Percentiles rank a stretch among this genome's conserved stretches.
Conservation (phyloP, 92 coral and sea anemone species). For the Parazoanthus darwini region DNA sequence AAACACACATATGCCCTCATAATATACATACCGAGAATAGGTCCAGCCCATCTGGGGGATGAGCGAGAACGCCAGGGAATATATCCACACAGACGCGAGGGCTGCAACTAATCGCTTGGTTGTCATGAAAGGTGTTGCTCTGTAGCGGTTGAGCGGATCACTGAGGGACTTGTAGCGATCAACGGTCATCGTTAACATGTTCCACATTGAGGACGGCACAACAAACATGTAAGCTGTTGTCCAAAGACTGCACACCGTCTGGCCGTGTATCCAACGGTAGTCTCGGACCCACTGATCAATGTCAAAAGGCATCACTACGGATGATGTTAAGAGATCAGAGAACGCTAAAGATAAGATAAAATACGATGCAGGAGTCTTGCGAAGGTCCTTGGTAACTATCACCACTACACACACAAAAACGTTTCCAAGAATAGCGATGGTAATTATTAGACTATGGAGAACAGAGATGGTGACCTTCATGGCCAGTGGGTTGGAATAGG, state of each 20-base stretch:
- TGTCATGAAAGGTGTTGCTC: constrained; percentile 70
- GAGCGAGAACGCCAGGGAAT: constrained; percentile 76
- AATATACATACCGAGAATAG: constrained; percentile 29
- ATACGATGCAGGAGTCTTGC: constrained; percentile 72
- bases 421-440: constrained; percentile 76
- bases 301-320: constrained; percentile 83
- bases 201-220: constrained; percentile 90
- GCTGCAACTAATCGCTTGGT: constrained; percentile 62
- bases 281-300: constrained; percentile 63
- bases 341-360: constrained; percentile 83
- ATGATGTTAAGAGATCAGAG: constrained; percentile 81
- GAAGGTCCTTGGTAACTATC: constrained; percentile 56
- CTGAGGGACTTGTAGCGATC: constrained; percentile 92
- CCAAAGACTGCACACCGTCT: constrained; percentile 74
- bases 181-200: constrained; percentile 79
- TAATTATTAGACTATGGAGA: constrained; percentile 44
- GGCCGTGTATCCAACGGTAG: constrained; percentile 73
- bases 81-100: constrained; percentile 69
- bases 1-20: constrained; percentile 54
- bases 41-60: constrained; percentile 93
- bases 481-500: neutral
- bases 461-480: neutral
- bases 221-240: constrained; percentile 87
- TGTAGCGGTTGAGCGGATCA: constrained; percentile 78
- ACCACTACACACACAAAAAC: constrained; percentile 74